These are phyloP conservation scores for Jacana jacana DNA, from an alignment of 2,113 vertebrate species.

Conservation along the genomic window DNA sequence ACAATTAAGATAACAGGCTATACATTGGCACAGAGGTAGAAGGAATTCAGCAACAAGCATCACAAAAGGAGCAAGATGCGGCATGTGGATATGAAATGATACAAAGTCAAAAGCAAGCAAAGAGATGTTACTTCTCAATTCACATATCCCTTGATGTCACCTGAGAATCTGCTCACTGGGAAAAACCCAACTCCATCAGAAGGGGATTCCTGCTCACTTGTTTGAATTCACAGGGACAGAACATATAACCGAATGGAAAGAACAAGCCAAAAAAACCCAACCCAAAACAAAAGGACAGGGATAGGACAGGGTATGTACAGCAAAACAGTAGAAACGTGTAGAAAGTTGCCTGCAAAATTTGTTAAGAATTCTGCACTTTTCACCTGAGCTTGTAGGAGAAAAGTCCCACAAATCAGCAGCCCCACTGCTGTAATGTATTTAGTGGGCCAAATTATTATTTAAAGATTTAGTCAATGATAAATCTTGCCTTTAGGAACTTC, in stretches of 20 bases:
- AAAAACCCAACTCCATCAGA: background rate
- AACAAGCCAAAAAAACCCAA: background rate
- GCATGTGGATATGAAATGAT: background rate
- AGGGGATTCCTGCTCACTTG: background rate
- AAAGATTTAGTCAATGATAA: slow-evolving; percentile 22
- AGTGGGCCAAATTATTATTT: background rate
- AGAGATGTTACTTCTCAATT: background rate
- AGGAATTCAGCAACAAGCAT: background rate
- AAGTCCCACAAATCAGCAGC: background rate
- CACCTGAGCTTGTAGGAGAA: background rate
- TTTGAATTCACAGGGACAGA: background rate
- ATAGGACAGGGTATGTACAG: background rate
- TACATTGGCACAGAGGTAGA: background rate
- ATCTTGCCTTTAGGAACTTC: slow-evolving; percentile 10
- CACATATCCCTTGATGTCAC: background rate
- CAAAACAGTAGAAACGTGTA: background rate
- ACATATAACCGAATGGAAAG: background rate
- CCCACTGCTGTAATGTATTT: background rate
- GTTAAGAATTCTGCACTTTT: background rate
- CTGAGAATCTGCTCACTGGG: background rate
- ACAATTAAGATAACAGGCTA: background rate
- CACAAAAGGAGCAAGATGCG: background rate
- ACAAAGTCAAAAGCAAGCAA: background rate
- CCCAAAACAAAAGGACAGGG: too few relatives aligned
- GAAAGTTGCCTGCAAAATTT: background rate